Percentiles rank a stretch among this genome's conserved stretches.
phyloP scores from a whole-genome alignment of 1,140 invertebrate genomes.

The Polypedilum pembai region DNA sequence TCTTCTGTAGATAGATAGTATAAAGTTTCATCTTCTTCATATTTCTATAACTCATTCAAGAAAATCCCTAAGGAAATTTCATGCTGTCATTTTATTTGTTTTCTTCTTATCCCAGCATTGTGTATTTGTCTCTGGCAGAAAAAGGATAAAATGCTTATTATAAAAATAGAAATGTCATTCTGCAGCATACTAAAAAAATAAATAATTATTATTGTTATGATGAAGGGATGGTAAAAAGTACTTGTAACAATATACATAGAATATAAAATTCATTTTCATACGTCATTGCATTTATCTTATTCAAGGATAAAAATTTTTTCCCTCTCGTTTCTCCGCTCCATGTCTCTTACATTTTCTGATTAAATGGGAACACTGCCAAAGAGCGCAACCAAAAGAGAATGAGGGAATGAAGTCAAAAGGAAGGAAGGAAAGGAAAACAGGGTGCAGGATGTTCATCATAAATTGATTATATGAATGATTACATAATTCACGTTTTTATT shows the following conservation, averaged over 20 bases:
- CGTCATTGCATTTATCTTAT: not conserved
- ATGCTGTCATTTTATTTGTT: not conserved
- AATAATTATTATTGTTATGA: not conserved
- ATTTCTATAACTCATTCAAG: not conserved
- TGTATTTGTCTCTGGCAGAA: not conserved
- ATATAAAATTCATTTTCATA: not conserved
- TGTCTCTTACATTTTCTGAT: not conserved
- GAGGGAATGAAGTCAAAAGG: not conserved
- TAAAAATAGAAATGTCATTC: not conserved
- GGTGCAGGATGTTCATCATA: not conserved
- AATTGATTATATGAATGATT: slow-evolving; percentile 19
- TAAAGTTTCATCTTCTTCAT: too few species aligned
- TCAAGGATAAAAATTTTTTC: not conserved
- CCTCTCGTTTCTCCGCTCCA: not conserved
- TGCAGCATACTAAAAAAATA: not conserved
- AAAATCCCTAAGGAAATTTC: not conserved
- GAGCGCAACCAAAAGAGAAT: not conserved
- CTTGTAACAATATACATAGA: not conserved
- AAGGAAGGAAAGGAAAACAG: not conserved
- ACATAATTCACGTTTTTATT: not conserved
- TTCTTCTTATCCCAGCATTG: not conserved
- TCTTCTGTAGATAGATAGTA: too few species aligned
- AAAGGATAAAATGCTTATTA: not conserved
- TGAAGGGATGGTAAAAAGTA: not conserved
- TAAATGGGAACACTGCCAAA: slow-evolving; percentile 14